These are phyloP conservation scores for Dromiciops gliroides DNA, from an alignment of 2,113 vertebrate species.

Conservation along the genomic window DNA sequence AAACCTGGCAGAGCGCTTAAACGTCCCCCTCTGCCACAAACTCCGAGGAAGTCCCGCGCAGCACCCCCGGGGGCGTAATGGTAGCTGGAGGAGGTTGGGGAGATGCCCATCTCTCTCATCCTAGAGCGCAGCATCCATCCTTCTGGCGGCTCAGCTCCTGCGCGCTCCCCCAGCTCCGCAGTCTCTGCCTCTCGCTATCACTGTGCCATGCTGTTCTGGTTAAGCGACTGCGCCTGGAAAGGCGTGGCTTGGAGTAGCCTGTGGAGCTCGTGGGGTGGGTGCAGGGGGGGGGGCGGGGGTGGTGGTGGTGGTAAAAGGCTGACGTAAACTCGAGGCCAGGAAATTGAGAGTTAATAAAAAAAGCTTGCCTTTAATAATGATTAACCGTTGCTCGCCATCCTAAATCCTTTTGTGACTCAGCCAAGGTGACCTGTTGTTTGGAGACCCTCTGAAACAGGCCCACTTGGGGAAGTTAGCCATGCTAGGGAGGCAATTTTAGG, in stretches of 20 bases:
- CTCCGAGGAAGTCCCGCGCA: conserved; percentile 39
- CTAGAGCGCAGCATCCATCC: background rate
- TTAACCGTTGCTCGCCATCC: conserved; percentile 26
- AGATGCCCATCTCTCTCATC: background rate
- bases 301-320: conserved; percentile 45
- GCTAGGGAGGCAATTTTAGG: background rate
- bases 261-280: background rate
- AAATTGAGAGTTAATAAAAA: conserved; percentile 66
- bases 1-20: background rate
- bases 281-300: conserved; percentile 21
- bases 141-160: background rate
- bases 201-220: background rate
- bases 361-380: conserved; percentile 52
- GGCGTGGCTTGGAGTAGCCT: conserved; percentile 58
- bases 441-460: background rate
- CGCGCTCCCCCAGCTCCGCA: background rate
- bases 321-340: conserved; percentile 42
- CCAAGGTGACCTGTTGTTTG: conserved; percentile 53
- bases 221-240: background rate
- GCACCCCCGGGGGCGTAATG: background rate
- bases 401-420: background rate
- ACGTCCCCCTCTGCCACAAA: background rate
- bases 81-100: background rate
- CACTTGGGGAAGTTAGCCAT: background rate
- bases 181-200: background rate